Conservation (phyloP, 2,888 invertebrate species). For the Leptogaster cylindrica region DNA sequence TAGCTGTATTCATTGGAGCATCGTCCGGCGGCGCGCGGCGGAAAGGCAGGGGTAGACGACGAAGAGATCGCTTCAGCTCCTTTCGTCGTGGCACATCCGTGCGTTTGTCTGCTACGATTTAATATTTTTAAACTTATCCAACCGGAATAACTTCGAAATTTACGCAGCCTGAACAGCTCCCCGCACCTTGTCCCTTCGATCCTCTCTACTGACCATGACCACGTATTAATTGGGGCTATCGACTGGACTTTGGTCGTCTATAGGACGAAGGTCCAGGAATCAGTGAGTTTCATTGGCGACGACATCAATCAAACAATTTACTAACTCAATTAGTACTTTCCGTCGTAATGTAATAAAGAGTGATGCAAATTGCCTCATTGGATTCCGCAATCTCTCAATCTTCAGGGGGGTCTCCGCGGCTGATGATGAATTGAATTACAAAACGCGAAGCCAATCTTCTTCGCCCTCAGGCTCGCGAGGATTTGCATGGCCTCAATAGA, state of each 20-base stretch:
- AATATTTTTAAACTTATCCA: no score
- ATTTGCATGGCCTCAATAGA: conserved; percentile 12
- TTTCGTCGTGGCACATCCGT: no score
- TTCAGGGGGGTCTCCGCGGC: not conserved
- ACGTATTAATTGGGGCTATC: not conserved
- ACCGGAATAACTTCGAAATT: no score
- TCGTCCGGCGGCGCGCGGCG: no score
- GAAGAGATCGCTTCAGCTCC: no score
- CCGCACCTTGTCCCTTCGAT: no score
- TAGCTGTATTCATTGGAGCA: no score
- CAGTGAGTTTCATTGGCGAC: conserved; percentile 4
- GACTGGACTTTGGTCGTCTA: not conserved
- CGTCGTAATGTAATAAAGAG: conserved; percentile 43
- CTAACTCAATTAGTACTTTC: conserved; percentile 46
- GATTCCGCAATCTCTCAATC: conserved; percentile 30
- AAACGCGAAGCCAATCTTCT: conserved; percentile 7
- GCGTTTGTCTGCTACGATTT: no score
- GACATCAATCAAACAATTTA: conserved; percentile 44
- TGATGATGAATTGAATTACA: conserved; percentile 24
- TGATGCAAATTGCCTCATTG: conserved; percentile 32
- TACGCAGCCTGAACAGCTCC: no score
- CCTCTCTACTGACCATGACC: no score
- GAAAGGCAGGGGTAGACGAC: not conserved
- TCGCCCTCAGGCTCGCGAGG: conserved; percentile 4
- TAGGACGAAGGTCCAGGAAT: conserved; percentile 3